Evolutionary conservation across 1,140 invertebrate species (phyloP), one percentile per base, ranked within the genome.

Genomic region (Idris sp.): DNA sequence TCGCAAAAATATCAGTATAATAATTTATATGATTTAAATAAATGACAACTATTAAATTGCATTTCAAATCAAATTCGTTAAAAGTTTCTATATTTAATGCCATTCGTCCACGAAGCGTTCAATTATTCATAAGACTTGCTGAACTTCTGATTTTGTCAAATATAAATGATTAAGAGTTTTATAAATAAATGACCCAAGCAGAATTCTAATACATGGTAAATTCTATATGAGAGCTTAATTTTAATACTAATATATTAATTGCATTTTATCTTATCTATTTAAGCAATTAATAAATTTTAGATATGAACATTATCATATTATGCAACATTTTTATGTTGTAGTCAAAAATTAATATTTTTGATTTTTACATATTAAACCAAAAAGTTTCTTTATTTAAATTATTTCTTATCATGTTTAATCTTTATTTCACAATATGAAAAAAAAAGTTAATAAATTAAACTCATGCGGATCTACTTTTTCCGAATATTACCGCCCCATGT

Each of bases 31-130:
- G 1, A 31, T 48, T 30, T 18, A 18, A 48, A 48, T 30, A 15
- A 5, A n/a, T 46, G 16, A 16, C 6, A 28, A 16, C 30, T 46
- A 46, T 46, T 46, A 26, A 46, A 46, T 46, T 38, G 35, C 18
- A 16, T 38, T 38, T 7, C 7, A 15, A 9, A 9, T 30, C 28
- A n/a, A 30, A 7, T n/a, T 2, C 28, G 28, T 9, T 30, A 9
- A n/a, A 30, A 9, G 10, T 5, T n/a, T 6, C 28, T n/a, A n/a
- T 30, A 8, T 30, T 2, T n/a, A n/a, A 30, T 30, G 2, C 5
- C 28, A 30, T 30, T 30, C n/a, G n/a, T 8, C 28, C 2, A 6
- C 28, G 10, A 30, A 30, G 28, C 28, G 10, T 4, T n/a, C 2
- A 30, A 30, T n/a, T 6, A 30, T 30, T 30, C 7, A 30, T n/a